These are phyloP conservation scores for Lasioglossum malachurum DNA, from an alignment of 2,888 invertebrate species.

Conservation along the genomic window DNA sequence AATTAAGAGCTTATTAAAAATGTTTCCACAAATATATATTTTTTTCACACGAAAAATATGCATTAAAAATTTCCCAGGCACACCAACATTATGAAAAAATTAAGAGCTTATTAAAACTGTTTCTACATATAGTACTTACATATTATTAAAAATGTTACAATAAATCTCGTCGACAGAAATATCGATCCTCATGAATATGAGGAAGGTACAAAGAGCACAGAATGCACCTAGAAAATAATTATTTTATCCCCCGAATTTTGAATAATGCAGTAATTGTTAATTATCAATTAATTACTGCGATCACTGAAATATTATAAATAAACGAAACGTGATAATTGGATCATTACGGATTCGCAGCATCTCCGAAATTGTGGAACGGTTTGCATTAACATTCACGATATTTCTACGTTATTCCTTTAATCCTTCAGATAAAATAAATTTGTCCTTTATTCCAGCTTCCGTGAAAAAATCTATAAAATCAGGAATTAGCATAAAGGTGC, in stretches of 20 bases:
- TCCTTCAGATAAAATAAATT: background rate
- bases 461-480: background rate
- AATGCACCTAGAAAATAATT: background rate
- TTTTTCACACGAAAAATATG: too few relatives aligned
- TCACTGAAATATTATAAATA: background rate
- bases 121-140: background rate
- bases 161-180: background rate
- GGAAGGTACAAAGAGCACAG: background rate
- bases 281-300: background rate
- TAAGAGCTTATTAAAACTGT: background rate
- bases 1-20: background rate
- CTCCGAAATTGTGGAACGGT: background rate
- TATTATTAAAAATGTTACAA: background rate
- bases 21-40: background rate
- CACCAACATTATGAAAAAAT: too few relatives aligned
- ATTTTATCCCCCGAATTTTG: background rate
- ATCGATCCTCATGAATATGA: background rate
- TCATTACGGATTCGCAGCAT: background rate
- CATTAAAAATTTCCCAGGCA: too few relatives aligned
- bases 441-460: background rate
- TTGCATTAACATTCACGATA: background rate
- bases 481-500: background rate
- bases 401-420: background rate
- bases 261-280: background rate
- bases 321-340: background rate